A percentile compares a stretch with the other conserved stretches of the same genome.
Evolutionary conservation across 2,888 invertebrate genomes (phyloP).

Genomic region (Oxyteleia sp.): DNA sequence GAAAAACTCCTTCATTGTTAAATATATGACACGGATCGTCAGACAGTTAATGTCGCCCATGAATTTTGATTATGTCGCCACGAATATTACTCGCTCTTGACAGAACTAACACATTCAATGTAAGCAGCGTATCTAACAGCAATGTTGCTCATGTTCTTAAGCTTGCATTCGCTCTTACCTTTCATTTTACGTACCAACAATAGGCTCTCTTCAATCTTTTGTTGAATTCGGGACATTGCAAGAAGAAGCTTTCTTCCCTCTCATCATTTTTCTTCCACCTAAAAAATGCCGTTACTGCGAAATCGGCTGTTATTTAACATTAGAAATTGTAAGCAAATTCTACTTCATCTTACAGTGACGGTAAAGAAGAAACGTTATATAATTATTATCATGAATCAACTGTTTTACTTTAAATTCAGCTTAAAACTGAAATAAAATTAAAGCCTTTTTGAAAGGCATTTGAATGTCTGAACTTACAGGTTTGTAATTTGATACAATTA

Average conservation of each 20-base stretch:
- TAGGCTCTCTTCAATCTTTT: constrained; percentile 64
- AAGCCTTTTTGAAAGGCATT: constrained; percentile 42
- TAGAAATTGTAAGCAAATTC: constrained; percentile 50
- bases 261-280: constrained; percentile 24
- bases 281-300: constrained; percentile 12
- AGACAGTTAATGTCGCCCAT: constrained; percentile 70
- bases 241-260: constrained; percentile 46
- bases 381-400: constrained; percentile 24
- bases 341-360: constrained; percentile 25
- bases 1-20: constrained; percentile 66
- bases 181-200: constrained; percentile 58
- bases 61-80: constrained; percentile 71
- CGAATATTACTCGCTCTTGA: constrained; percentile 65
- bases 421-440: constrained; percentile 39
- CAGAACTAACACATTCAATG: constrained; percentile 53
- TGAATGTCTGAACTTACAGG: constrained; percentile 27
- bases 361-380: constrained; percentile 11
- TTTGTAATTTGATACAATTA: constrained; percentile 32
- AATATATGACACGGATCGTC: constrained; percentile 66
- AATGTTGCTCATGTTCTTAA: constrained; percentile 54
- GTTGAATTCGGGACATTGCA: constrained; percentile 48
- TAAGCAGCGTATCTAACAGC: constrained; percentile 49
- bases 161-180: constrained; percentile 59
- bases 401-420: constrained; percentile 39
- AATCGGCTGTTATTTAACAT: constrained; percentile 39